Evolutionary conservation across 1,140 invertebrate genomes (phyloP).

Genomic region (Pseudoatta argentina): DNA sequence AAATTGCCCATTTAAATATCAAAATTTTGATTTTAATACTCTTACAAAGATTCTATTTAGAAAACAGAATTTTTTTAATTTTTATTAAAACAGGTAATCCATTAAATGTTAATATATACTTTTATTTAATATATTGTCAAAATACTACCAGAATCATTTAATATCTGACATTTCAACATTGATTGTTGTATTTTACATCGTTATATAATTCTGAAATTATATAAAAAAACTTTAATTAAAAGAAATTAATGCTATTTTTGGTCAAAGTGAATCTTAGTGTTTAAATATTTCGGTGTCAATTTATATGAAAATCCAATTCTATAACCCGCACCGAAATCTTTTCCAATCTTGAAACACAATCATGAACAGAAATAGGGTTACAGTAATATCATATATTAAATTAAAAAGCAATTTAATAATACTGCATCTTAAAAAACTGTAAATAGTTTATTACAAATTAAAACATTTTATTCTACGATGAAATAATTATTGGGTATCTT

Average conservation of each 20-base stretch:
- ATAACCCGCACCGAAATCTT: too few species aligned
- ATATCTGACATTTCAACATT: neutral
- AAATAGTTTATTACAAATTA: too few species aligned
- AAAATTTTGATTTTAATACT: constrained; percentile 2
- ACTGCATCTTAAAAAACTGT: too few species aligned
- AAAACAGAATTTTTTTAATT: neutral
- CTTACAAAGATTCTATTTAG: neutral
- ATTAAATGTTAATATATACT: constrained; percentile 3
- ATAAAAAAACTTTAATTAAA: too few species aligned
- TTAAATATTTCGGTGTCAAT: too few species aligned
- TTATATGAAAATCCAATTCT: too few species aligned
- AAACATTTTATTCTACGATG: neutral
- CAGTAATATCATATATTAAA: too few species aligned
- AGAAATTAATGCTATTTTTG: too few species aligned
- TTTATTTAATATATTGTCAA: neutral
- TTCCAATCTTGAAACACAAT: too few species aligned
- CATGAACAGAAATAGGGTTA: too few species aligned
- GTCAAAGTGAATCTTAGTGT: too few species aligned
- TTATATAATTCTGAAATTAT: neutral
- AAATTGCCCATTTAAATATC: constrained; percentile 10
- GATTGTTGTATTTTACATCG: neutral
- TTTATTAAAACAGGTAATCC: neutral
- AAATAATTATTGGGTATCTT: constrained; percentile 18
- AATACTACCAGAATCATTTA: neutral
- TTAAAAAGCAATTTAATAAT: too few species aligned